A percentile compares a stretch with the other conserved stretches of the same genome.
These are phyloP conservation scores for Cuculus canorus DNA, from an alignment of 2,797 vertebrate species.

Conservation along the genomic window DNA sequence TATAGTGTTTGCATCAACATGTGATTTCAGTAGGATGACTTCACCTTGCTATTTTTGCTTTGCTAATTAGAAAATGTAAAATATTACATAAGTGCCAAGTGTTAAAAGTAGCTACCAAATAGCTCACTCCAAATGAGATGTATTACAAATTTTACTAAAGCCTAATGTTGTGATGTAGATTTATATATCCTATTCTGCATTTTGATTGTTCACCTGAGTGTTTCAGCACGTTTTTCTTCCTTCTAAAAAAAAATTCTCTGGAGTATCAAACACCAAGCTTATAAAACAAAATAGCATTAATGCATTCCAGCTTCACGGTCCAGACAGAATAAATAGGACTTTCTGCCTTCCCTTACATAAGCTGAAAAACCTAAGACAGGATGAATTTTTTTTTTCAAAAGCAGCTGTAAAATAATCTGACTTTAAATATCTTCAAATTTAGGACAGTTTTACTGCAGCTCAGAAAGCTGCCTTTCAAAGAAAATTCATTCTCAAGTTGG, in stretches of 20 bases:
- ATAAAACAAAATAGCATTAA: background rate
- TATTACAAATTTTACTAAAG: background rate
- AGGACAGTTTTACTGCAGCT: background rate
- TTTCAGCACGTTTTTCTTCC: background rate
- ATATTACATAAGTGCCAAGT: constrained; percentile 40
- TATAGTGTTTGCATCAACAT: constrained; percentile 41
- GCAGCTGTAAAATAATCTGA: background rate
- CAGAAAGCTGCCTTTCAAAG: constrained; percentile 7
- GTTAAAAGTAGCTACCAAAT: constrained; percentile 20
- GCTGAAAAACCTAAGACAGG: background rate
- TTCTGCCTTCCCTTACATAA: background rate
- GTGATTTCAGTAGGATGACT: constrained; percentile 48
- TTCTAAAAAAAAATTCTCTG: background rate
- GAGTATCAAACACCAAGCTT: background rate
- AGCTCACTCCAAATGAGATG: background rate
- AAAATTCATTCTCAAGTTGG: background rate
- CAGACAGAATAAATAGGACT: background rate
- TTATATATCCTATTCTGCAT: background rate
- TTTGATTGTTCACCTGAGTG: background rate
- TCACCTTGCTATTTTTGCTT: constrained; percentile 62
- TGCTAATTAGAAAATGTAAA: constrained; percentile 61
- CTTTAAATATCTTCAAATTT: constrained; percentile 2
- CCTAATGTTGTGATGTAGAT: background rate
- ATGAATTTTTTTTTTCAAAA: background rate
- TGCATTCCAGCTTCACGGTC: background rate